These are phyloP conservation scores for Invenusta paracnida DNA, from an alignment of 2,888 invertebrate genomes.

Conservation along the genomic window DNA sequence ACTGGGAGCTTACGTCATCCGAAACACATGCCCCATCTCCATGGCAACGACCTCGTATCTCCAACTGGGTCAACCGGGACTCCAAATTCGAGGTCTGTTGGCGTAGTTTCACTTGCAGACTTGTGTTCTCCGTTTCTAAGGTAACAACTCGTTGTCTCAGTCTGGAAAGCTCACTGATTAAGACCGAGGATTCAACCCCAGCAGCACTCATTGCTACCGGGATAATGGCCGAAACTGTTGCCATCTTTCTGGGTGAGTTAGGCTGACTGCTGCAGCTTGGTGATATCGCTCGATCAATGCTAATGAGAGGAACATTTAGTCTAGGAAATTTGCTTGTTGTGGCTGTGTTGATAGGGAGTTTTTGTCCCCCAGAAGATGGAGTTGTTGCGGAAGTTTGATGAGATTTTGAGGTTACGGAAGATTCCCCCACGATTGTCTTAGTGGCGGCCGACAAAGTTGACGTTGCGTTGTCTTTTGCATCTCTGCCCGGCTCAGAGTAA, in stretches of 20 bases:
- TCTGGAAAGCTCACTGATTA: not conserved
- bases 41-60: not conserved
- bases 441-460: not conserved
- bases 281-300: not conserved
- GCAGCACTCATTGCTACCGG: not conserved
- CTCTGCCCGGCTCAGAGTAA: too few relatives aligned
- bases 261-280: not conserved
- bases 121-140: not conserved
- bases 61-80: not conserved
- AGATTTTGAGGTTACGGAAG: not conserved
- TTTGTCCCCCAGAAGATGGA: not conserved
- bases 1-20: not conserved
- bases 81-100: not conserved
- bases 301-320: not conserved
- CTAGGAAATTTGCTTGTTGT: too few relatives aligned
- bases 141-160: not conserved
- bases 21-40: not conserved
- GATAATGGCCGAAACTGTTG: not conserved
- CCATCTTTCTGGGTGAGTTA: not conserved
- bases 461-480: not conserved
- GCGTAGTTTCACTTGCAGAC: not conserved
- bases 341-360: not conserved
- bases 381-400: not conserved
- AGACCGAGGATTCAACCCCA: not conserved
- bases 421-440: too few relatives aligned